Conservation (phyloP, 1,140 invertebrate genomes). For the Drosophila teissieri region DNA sequence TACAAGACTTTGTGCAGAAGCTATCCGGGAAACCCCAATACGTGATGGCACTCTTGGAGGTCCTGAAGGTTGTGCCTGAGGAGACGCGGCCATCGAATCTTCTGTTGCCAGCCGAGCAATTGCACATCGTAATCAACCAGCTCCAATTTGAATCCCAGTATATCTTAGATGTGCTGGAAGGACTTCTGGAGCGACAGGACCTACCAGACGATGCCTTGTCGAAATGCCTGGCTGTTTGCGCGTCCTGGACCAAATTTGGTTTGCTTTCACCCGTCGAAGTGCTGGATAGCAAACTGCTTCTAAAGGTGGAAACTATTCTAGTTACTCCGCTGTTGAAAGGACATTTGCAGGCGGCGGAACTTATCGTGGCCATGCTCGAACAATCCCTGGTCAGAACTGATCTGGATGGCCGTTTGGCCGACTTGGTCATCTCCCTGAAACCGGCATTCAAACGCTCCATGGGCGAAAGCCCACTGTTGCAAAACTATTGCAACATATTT, state of each 20-base stretch:
- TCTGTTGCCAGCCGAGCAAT: not conserved
- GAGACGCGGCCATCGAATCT: not conserved
- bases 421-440: not conserved
- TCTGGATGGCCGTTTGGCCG: not conserved
- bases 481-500: constrained; percentile 10
- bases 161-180: not conserved
- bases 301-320: not conserved
- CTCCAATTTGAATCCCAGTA: not conserved
- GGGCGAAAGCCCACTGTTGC: not conserved
- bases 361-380: not conserved
- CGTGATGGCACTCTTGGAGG: not conserved
- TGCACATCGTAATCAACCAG: not conserved
- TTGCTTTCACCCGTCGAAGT: not conserved
- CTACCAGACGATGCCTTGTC: not conserved
- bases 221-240: not conserved
- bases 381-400: not conserved
- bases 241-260: constrained; percentile 1
- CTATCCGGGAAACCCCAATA: not conserved
- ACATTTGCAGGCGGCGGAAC: not conserved
- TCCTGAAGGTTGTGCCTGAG: constrained; percentile 2
- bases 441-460: not conserved
- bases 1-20: not conserved
- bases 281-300: not conserved
- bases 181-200: not conserved
- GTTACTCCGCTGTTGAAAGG: not conserved